Evolutionary conservation across 2,113 vertebrate species (phyloP).

Genomic region (Bettongia penicillata): DNA sequence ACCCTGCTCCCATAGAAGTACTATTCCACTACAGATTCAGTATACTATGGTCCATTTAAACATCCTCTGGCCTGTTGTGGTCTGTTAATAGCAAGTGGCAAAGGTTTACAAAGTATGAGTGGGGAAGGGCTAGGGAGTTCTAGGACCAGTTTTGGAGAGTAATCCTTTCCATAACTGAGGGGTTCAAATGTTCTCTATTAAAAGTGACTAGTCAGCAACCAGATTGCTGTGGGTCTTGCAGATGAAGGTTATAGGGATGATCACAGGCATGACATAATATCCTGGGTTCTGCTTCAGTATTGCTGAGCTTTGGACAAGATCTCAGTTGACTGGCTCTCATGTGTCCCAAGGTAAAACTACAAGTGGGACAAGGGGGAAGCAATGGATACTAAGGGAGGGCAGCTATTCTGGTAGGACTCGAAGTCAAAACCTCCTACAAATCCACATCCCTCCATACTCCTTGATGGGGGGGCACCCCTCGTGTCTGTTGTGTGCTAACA

Average conservation of each 20-base stretch:
- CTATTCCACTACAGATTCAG: neutral
- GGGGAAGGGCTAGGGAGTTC: neutral
- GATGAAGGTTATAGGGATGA: neutral
- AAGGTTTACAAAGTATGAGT: neutral
- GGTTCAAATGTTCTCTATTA: neutral
- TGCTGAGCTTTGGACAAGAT: neutral
- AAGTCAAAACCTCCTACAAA: neutral
- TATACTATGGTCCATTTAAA: neutral
- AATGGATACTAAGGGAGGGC: neutral
- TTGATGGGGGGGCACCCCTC: neutral
- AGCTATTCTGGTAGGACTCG: neutral
- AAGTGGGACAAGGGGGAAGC: neutral
- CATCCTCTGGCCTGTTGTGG: neutral
- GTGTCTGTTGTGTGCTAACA: neutral
- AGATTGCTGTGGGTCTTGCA: neutral
- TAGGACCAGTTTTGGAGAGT: neutral
- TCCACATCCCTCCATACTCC: neutral
- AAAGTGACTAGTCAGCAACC: neutral
- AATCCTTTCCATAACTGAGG: neutral
- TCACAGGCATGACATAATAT: neutral
- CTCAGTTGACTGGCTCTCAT: neutral
- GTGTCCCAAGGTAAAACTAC: neutral
- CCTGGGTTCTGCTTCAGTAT: neutral
- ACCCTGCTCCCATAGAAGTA: neutral
- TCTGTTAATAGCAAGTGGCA: neutral